phyloP scores from a whole-genome alignment of 92 coral and sea anemone species.

The Porites divaricata region DNA sequence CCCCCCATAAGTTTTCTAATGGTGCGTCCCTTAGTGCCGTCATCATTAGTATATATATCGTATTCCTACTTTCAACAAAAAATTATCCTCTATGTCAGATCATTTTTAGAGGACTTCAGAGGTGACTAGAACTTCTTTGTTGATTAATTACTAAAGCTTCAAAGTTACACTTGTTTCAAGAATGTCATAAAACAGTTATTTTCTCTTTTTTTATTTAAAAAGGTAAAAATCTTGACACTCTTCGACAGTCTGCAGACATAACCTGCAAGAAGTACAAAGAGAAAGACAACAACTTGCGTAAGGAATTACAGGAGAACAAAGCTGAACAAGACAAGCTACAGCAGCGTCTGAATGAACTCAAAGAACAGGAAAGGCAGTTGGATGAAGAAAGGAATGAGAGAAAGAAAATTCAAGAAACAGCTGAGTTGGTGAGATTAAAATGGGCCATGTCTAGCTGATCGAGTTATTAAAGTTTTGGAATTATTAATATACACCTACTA shows the following conservation, averaged over 20 bases:
- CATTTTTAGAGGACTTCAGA: too few relatives aligned
- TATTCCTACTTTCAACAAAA: too few relatives aligned
- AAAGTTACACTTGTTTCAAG: too few relatives aligned
- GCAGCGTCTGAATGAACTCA: conserved; percentile 67
- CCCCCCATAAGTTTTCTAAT: too few relatives aligned
- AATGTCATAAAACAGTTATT: neutral
- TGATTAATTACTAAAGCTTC: too few relatives aligned
- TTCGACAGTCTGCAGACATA: conserved; percentile 71
- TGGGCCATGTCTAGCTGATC: too few relatives aligned
- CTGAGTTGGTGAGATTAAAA: conserved; percentile 64
- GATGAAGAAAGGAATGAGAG: conserved; percentile 61
- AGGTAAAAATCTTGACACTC: conserved; percentile 77
- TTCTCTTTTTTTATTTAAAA: neutral
- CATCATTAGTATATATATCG: too few relatives aligned
- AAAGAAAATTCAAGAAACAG: conserved; percentile 62
- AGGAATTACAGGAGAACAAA: conserved; percentile 61
- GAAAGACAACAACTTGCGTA: conserved; percentile 66
- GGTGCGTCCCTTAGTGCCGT: too few relatives aligned
- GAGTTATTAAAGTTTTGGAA: too few relatives aligned
- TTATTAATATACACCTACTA: too few relatives aligned
- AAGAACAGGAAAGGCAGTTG: conserved; percentile 58
- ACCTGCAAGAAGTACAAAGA: conserved; percentile 73
- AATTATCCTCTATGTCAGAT: too few relatives aligned
- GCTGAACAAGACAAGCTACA: conserved; percentile 78
- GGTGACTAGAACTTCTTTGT: too few relatives aligned